Evolutionary conservation across 1,140 invertebrate genomes (phyloP), one percentile per base, ranked within the genome.

Genomic region (Meteorus sp.): DNA sequence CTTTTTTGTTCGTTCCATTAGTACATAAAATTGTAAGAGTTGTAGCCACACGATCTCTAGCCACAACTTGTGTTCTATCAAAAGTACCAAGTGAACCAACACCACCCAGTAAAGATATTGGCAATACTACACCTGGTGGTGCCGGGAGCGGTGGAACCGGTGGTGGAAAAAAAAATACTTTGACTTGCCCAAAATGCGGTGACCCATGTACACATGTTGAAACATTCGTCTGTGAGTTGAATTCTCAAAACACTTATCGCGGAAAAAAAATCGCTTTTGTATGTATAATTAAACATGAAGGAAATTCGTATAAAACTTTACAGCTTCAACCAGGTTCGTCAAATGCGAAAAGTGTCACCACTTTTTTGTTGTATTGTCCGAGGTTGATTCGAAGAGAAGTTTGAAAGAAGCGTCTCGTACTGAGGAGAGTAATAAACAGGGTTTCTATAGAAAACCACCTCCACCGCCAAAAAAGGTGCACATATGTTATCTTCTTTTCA

Each of bases 301-400:
- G n/a, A n/a, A n/a, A n/a, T n/a, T n/a, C n/a, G n/a, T n/a, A n/a
- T n/a, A 17, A 41, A 35, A 45, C 37, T 55, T 62, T 63, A 22
- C 45, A 89, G 86, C 86, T 63, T 94, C 93, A 37, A 94, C 93
- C 13, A 85, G 94, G 65, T 98, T 98, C 81, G 95, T 98, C 3
- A 98, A 97, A 80, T 98, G 96, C 81, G 94, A 97, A 72, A 98
- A 97, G 77, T 98, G 96, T 75, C 92, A 96, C 78, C 94, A 97
- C 78, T 97, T 98, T 81, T 98, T 97, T 76, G 93, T 97, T n/a
- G 93, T 98, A 9, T 82, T 97, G 37, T 95, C 93, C 59, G 94
- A 97, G 71, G 87, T 91, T 39, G 94, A 97, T 77, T 88, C 88
- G 23, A 93, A 94, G 78, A 91, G 88, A 78, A 89, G 83, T 63